These are phyloP conservation scores for Enteromius paludinosus DNA, from an alignment of 2,797 vertebrate species.

Conservation along the genomic window DNA sequence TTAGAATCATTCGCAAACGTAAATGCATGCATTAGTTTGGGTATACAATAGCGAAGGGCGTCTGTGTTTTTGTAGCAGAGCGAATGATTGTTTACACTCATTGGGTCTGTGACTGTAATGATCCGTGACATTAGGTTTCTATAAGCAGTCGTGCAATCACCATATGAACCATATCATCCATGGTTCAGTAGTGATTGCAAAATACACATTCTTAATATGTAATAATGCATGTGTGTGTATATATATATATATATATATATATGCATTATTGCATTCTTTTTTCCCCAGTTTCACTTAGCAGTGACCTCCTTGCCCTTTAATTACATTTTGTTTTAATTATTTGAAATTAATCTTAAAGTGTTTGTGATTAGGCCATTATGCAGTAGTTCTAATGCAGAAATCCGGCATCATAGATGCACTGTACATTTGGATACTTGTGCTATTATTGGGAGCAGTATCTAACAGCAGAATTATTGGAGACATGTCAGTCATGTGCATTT, in stretches of 20 bases:
- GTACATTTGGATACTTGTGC: constrained; percentile 16
- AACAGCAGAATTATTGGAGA: background rate
- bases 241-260: background rate
- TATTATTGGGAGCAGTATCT: constrained; percentile 7
- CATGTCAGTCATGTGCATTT: background rate
- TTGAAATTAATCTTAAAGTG: background rate
- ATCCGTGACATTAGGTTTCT: background rate
- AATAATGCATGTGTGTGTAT: background rate
- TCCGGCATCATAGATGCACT: background rate
- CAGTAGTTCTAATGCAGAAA: background rate
- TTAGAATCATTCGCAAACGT: background rate
- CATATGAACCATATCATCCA: too few relatives aligned
- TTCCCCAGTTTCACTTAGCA: background rate
- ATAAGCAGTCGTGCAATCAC: background rate
- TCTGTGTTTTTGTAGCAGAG: background rate
- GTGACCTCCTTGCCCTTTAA: background rate
- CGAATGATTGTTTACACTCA: constrained; percentile 11
- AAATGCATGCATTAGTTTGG: background rate
- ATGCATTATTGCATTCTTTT: too few relatives aligned
- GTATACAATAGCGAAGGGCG: background rate
- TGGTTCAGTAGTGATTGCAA: background rate
- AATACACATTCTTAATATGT: background rate
- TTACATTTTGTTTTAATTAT: background rate
- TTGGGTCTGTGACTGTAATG: background rate
- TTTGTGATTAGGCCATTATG: constrained; percentile 5